Evolutionary conservation across 2,113 vertebrate genomes (phyloP), one percentile per base, ranked within the genome.

Genomic region (Smithornis capensis): DNA sequence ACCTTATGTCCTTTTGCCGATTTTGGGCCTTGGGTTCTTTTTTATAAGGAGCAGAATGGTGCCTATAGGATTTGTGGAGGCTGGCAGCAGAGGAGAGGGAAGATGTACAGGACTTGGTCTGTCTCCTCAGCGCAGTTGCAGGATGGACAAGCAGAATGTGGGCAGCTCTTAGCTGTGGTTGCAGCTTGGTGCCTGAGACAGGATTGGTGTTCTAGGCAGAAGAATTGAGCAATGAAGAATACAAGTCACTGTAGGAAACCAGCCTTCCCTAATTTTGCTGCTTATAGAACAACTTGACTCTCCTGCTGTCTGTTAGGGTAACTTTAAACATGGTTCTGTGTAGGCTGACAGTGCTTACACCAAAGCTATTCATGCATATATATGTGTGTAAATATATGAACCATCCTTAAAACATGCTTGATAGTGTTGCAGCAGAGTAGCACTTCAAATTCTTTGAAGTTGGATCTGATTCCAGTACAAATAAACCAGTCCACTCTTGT

Each of bases 121-220:
- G 16, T 50, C 9, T 2, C 10, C 47, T 64, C 14, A 8, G 52
- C 12, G 33, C 25, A 0, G 53, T 27, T 21, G 37, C 0, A 1
- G 55, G 45, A 9, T 37, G 60, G 19, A 8, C 3, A 52, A 37
- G 38, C 24, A 60, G 17, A 31, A 38, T 0, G 0, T 23, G 31
- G 63, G 55, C 69, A 59, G 56, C 60, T 81, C 35, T n/a, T 38
- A 4, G 37, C 49, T 57, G 0, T 23, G 45, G 45, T 44, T 37
- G 2, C 45, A 35, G 56, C 1, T 6, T 25, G 75, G 21, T 84
- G 47, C 40, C 73, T 55, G 78, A 19, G 40, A 53, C 27, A 4
- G 35, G 35, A 9, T 4, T 14, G 14, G 24, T 53, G 60, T 70
- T 74, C 49, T 6, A n/a, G 49, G 56, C 33, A 55, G 62, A 71